Percentiles rank a stretch among this genome's conserved stretches.
Conservation (phyloP, 2,113 vertebrate genomes). For the Labeo rohita region DNA sequence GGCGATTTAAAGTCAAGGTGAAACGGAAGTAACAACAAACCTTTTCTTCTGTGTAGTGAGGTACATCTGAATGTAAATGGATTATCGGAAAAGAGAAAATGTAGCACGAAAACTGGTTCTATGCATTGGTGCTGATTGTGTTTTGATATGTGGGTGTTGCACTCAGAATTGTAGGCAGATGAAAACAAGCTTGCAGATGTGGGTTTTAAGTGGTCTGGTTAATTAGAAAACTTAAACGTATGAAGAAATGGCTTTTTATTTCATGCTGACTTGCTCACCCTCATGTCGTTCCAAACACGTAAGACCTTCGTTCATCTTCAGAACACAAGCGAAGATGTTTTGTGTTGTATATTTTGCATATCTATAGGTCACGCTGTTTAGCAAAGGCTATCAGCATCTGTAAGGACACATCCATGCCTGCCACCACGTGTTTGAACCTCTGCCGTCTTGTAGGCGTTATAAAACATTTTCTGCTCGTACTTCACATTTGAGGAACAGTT, state of each 20-base stretch:
- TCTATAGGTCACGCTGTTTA: background rate
- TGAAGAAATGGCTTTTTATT: background rate
- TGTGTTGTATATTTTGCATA: no score
- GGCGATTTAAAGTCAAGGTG: background rate
- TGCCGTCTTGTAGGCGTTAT: background rate
- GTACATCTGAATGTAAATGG: background rate
- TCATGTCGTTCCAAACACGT: no score
- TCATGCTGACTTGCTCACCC: no score
- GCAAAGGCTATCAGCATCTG: background rate
- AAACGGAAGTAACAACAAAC: background rate
- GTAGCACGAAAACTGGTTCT: background rate
- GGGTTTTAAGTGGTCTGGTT: background rate
- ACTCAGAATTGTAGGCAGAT: background rate
- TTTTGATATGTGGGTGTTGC: background rate
- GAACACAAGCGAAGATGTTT: no score
- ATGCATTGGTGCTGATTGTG: background rate
- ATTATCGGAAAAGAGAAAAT: background rate
- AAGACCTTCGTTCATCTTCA: no score
- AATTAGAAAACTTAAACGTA: background rate
- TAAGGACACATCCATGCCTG: background rate
- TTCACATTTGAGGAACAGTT: background rate
- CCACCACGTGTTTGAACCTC: background rate
- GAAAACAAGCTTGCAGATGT: background rate
- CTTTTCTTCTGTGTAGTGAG: background rate
- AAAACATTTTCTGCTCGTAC: background rate